Evolutionary conservation across 1,140 invertebrate species (phyloP).

Genomic region (Aphaenogaster floridana): DNA sequence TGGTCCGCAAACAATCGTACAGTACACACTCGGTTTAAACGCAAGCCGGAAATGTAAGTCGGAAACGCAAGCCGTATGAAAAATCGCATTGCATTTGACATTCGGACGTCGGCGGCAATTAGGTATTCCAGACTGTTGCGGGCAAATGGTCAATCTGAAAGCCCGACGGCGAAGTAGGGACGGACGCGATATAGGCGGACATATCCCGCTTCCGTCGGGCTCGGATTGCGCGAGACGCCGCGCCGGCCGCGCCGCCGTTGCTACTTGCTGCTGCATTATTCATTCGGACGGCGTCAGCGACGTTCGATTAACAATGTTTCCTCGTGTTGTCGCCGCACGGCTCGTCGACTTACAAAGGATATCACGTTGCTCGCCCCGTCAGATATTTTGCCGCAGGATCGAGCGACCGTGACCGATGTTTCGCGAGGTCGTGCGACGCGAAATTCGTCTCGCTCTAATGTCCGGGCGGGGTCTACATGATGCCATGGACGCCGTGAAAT

Average conservation of each 20-base stretch:
- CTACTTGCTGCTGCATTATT: conserved; percentile 69
- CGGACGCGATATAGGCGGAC: conserved; percentile 46
- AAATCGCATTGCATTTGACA: background rate
- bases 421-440: conserved; percentile 33
- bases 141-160: conserved; percentile 52
- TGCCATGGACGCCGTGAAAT: conserved; percentile 50
- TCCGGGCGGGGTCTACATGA: conserved; percentile 1
- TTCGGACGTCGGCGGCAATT: conserved; percentile 34
- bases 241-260: background rate
- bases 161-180: conserved; percentile 38
- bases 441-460: conserved; percentile 50
- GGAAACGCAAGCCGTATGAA: conserved; percentile 25
- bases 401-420: conserved; percentile 63
- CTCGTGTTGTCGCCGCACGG: conserved; percentile 62
- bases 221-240: conserved; percentile 62
- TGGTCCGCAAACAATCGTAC: background rate
- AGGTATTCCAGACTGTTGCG: conserved; percentile 56
- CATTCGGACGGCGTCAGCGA: conserved; percentile 64
- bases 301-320: conserved; percentile 69
- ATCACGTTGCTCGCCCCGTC: conserved; percentile 46
- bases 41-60: background rate
- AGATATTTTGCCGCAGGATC: conserved; percentile 64
- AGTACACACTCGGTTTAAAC: background rate
- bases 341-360: conserved; percentile 66
- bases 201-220: conserved; percentile 54